A percentile compares a stretch with the other conserved stretches of the same genome.
Evolutionary conservation across 2,113 vertebrate species (phyloP).

Genomic region (Zosterops pallidus): DNA sequence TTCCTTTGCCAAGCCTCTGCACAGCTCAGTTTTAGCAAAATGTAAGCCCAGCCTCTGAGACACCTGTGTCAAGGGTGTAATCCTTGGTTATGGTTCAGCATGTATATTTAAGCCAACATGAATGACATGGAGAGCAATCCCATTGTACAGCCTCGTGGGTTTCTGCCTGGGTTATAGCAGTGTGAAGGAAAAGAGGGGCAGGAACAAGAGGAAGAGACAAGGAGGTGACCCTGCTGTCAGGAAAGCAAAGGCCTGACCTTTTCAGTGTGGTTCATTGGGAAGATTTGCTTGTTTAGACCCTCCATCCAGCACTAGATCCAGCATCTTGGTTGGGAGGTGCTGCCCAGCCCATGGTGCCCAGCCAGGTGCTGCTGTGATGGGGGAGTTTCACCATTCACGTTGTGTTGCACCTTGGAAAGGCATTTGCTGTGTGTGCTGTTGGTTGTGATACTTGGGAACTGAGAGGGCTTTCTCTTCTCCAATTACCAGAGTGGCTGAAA

Average conservation of each 20-base stretch:
- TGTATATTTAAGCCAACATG: neutral
- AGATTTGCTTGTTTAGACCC: neutral
- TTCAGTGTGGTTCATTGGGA: fast-evolving
- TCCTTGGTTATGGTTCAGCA: neutral
- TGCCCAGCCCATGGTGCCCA: neutral
- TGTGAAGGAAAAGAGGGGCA: neutral
- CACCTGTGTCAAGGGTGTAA: neutral
- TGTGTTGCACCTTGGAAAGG: neutral
- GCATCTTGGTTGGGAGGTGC: neutral
- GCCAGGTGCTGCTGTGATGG: neutral
- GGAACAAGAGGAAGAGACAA: neutral
- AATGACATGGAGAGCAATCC: neutral
- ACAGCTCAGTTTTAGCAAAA: neutral
- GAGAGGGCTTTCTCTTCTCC: neutral
- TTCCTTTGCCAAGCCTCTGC: neutral
- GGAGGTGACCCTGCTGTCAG: neutral
- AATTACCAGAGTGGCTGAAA: neutral
- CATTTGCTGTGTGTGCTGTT: neutral
- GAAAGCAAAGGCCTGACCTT: neutral
- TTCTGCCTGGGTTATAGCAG: neutral
- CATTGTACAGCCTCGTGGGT: fast-evolving
- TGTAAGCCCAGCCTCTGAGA: neutral
- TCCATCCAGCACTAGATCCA: neutral
- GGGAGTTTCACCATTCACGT: fast-evolving
- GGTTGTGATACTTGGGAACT: neutral